A percentile compares a stretch with the other conserved stretches of the same genome.
Conservation (phyloP, 2,113 vertebrate species). For the Entomyzon cyanotis region DNA sequence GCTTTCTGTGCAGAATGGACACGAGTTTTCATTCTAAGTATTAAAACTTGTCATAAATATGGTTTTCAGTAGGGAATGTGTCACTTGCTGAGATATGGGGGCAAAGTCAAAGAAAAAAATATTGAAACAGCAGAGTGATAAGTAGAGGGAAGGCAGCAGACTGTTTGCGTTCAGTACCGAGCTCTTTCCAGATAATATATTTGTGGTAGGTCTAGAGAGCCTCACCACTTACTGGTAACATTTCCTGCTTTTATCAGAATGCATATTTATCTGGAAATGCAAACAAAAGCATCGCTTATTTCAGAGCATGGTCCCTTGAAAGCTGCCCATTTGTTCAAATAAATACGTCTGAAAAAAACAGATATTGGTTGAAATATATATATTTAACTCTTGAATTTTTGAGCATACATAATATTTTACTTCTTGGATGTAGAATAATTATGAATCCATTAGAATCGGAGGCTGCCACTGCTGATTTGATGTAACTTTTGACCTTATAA, state of each 20-base stretch:
- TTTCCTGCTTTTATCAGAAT: neutral
- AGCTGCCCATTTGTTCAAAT: neutral
- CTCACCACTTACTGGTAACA: neutral
- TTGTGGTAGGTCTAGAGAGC: slow-evolving; percentile 10
- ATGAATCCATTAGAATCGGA: neutral
- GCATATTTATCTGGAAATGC: neutral
- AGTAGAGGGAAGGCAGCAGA: slow-evolving; percentile 66
- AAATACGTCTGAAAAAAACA: neutral
- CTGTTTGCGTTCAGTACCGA: slow-evolving; percentile 27
- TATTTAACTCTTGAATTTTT: neutral
- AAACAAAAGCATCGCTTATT: neutral
- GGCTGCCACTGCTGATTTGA: neutral
- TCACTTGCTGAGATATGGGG: neutral
- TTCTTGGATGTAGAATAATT: neutral
- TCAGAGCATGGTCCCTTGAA: neutral
- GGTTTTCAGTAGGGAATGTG: slow-evolving; percentile 55
- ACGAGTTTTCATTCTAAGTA: slow-evolving; percentile 64
- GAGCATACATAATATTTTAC: neutral
- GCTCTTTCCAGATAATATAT: slow-evolving; percentile 11
- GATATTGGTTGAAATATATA: neutral
- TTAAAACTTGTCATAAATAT: slow-evolving; percentile 67
- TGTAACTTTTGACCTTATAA: neutral
- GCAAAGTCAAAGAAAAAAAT: slow-evolving; percentile 57
- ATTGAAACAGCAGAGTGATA: slow-evolving; percentile 62
- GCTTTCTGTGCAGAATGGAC: slow-evolving; percentile 47